Evolutionary conservation across 1,140 invertebrate genomes (phyloP).

Genomic region (Dreissena rostriformis): DNA sequence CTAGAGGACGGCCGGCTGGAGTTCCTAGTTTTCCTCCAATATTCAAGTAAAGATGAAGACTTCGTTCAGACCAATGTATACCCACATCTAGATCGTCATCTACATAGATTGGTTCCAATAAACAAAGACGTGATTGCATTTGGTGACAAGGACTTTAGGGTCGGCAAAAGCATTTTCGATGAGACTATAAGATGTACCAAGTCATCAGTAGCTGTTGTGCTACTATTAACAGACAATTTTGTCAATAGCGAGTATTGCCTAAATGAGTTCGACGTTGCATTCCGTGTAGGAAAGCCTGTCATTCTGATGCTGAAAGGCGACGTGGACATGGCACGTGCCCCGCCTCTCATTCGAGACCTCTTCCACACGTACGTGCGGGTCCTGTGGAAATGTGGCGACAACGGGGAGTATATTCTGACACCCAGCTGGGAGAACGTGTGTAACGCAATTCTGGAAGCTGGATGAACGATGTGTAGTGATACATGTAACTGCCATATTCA

Average conservation of each 20-base stretch:
- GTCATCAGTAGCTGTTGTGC: background rate
- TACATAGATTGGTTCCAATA: too few relatives aligned
- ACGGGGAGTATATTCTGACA: background rate
- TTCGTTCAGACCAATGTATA: too few relatives aligned
- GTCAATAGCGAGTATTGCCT: background rate
- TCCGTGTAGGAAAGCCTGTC: background rate
- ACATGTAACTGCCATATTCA: too few relatives aligned
- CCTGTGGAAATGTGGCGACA: background rate
- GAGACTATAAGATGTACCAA: too few relatives aligned
- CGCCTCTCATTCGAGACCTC: background rate
- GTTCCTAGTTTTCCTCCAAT: too few relatives aligned
- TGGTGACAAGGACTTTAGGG: too few relatives aligned
- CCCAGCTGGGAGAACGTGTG: conserved; percentile 1
- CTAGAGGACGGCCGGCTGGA: too few relatives aligned
- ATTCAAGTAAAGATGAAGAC: too few relatives aligned
- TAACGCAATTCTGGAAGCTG: background rate
- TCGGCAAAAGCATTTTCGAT: too few relatives aligned
- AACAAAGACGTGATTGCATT: too few relatives aligned
- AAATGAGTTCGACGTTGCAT: conserved; percentile 2
- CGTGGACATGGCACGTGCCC: background rate
- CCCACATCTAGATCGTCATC: too few relatives aligned
- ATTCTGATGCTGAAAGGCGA: background rate
- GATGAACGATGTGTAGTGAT: too few relatives aligned
- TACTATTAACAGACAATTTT: conserved; percentile 9
- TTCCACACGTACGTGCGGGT: background rate